phyloP scores from a whole-genome alignment of 1,140 invertebrate genomes.

The Zeugodacus cucurbitae region DNA sequence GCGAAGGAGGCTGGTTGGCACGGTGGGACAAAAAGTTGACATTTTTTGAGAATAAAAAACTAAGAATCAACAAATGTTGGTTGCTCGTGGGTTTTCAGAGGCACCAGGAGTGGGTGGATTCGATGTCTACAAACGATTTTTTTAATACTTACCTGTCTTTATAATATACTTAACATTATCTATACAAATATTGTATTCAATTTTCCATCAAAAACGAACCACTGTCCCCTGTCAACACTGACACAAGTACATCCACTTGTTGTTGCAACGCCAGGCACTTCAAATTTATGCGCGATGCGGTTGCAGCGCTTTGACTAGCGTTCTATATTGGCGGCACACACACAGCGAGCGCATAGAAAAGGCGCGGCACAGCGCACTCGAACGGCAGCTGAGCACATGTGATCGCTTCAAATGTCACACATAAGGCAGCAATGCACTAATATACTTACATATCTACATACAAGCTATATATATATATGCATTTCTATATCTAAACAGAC shows the following conservation, averaged over 20 bases:
- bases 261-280: neutral
- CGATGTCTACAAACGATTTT: too few species aligned
- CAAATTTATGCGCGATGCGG: neutral
- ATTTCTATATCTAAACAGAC: neutral
- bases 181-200: neutral
- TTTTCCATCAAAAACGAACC: neutral
- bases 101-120: too few species aligned
- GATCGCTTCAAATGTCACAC: constrained; percentile 10
- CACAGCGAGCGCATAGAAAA: neutral
- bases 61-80: neutral
- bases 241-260: neutral
- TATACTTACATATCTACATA: neutral
- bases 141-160: too few species aligned
- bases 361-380: neutral
- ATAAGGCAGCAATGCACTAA: neutral
- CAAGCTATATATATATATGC: neutral
- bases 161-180: too few species aligned
- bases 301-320: neutral
- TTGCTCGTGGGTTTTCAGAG: too few species aligned
- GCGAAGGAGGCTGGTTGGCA: neutral
- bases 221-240: neutral
- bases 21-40: neutral
- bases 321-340: neutral
- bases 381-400: neutral
- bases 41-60: neutral